Evolutionary conservation across 1,140 invertebrate genomes (phyloP).

Genomic region (Chionoecetes opilio): DNA sequence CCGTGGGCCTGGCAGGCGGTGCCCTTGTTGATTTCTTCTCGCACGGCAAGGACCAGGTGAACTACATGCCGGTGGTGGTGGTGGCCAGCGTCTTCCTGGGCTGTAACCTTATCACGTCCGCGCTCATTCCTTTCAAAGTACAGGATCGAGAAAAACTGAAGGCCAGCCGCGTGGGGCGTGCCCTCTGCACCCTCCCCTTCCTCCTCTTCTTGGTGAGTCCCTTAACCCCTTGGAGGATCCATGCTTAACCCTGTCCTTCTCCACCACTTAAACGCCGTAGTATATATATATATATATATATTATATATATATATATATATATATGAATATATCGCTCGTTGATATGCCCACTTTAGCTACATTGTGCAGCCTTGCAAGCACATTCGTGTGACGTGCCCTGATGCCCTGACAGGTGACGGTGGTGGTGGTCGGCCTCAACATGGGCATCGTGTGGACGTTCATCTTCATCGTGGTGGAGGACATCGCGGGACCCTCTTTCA

Average conservation of each 20-base stretch:
- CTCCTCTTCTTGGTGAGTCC: conserved; percentile 55
- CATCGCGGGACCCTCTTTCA: conserved; percentile 84
- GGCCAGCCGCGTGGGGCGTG: conserved; percentile 49
- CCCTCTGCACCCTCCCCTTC: conserved; percentile 54
- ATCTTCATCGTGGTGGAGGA: conserved; percentile 86
- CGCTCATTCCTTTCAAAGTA: conserved; percentile 47
- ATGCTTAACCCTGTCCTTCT: too few species aligned
- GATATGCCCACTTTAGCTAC: too few species aligned
- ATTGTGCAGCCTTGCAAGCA: too few species aligned
- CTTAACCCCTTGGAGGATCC: too few species aligned
- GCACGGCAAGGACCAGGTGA: conserved; percentile 28
- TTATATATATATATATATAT: neutral
- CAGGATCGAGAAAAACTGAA: conserved; percentile 66
- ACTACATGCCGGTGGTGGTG: conserved; percentile 63
- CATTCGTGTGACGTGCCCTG: neutral
- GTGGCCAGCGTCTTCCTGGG: conserved; percentile 57
- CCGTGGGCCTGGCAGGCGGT: conserved; percentile 52
- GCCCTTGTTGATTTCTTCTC: conserved; percentile 66
- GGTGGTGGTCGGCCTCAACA: conserved; percentile 37
- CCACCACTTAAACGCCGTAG: too few species aligned
- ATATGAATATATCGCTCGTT: too few species aligned
- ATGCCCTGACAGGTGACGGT: conserved; percentile 59
- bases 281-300: neutral
- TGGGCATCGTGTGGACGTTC: conserved; percentile 70
- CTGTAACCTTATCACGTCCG: conserved; percentile 37